A percentile compares a stretch with the other conserved stretches of the same genome.
Evolutionary conservation across 2,888 invertebrate species (phyloP).

Genomic region (Melinaea menophilus): DNA sequence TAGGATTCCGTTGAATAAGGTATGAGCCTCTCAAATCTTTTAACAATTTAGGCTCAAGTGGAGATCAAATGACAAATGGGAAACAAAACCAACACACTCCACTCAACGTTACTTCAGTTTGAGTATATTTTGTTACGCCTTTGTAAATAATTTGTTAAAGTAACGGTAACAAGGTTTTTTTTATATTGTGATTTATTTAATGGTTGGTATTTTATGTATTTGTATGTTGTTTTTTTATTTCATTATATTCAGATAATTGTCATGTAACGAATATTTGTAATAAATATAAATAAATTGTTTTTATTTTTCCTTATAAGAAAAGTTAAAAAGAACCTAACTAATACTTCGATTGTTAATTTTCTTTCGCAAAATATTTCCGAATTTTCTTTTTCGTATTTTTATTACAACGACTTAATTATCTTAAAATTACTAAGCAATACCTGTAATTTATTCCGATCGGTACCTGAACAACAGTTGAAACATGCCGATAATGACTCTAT

Average conservation of each 20-base stretch:
- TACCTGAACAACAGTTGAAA: slow-evolving; percentile 8
- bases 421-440: background rate
- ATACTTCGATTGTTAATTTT: no score
- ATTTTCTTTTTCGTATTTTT: background rate
- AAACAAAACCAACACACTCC: slow-evolving; percentile 13
- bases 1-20: slow-evolving; percentile 1
- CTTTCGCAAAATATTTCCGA: no score
- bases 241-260: no score
- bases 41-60: slow-evolving; percentile 17
- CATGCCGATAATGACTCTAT: slow-evolving; percentile 7
- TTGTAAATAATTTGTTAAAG: background rate
- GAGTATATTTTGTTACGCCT: slow-evolving; percentile 7
- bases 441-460: slow-evolving; percentile 15
- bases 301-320: no score
- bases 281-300: no score
- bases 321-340: no score
- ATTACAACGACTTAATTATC: background rate
- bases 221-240: no score
- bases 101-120: slow-evolving; percentile 3
- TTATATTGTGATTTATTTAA: background rate
- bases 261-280: no score
- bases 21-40: slow-evolving; percentile 15
- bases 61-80: slow-evolving; percentile 15
- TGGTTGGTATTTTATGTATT: background rate
- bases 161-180: background rate